Conservation (phyloP, 2,797 vertebrate genomes). For the Hemitrygon akajei region DNA sequence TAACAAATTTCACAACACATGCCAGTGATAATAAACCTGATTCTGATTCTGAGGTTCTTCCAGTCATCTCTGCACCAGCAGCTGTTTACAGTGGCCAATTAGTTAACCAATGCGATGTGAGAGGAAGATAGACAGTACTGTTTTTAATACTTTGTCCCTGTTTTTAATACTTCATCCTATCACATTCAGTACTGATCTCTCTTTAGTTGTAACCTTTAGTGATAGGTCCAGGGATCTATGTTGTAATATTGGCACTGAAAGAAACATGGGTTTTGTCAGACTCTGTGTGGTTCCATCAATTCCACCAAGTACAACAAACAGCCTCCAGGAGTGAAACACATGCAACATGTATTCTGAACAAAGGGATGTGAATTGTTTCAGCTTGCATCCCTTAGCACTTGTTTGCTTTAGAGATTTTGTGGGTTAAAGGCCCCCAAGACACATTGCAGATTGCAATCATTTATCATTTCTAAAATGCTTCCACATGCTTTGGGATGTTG, state of each 20-base stretch:
- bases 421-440: slow-evolving; percentile 38
- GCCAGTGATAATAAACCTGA: too few relatives aligned
- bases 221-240: neutral
- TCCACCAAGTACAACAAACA: slow-evolving; percentile 30
- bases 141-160: too few relatives aligned
- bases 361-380: slow-evolving; percentile 29
- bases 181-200: neutral
- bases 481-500: slow-evolving; percentile 40
- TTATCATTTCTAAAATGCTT: slow-evolving; percentile 42
- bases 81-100: too few relatives aligned
- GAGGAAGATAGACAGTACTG: too few relatives aligned
- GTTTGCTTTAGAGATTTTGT: slow-evolving; percentile 37
- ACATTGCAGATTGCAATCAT: slow-evolving; percentile 39
- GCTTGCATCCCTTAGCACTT: slow-evolving; percentile 37
- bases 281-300: slow-evolving; percentile 13
- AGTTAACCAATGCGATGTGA: too few relatives aligned
- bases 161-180: too few relatives aligned
- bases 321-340: slow-evolving; percentile 4
- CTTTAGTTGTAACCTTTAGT: neutral
- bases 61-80: too few relatives aligned
- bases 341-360: slow-evolving; percentile 25
- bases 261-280: neutral
- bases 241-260: slow-evolving; percentile 30
- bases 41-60: too few relatives aligned
- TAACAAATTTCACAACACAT: too few relatives aligned